phyloP scores from a whole-genome alignment of 2,797 vertebrate species.

The Ambastaia sidthimunki region DNA sequence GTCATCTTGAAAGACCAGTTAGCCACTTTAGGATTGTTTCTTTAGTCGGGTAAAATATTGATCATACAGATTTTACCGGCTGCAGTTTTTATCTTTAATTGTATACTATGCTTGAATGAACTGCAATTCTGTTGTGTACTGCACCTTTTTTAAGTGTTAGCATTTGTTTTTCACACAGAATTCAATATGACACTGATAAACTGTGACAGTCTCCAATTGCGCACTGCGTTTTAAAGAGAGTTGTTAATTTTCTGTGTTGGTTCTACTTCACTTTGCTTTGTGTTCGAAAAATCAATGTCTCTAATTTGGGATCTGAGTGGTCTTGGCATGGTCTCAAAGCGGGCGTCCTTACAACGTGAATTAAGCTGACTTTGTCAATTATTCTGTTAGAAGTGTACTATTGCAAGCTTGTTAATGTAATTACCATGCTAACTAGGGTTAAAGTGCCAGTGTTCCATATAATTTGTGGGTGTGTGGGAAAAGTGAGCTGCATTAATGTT shows the following conservation, averaged over 20 bases:
- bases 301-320: constrained; percentile 56
- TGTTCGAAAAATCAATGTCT: constrained; percentile 48
- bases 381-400: constrained; percentile 53
- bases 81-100: background rate
- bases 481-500: constrained; percentile 51
- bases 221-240: background rate
- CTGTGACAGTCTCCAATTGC: background rate
- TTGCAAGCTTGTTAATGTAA: constrained; percentile 57
- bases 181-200: background rate
- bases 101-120: background rate
- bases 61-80: background rate
- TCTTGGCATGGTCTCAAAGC: constrained; percentile 52
- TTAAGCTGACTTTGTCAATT: constrained; percentile 66
- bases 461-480: constrained; percentile 52
- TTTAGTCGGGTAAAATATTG: constrained; percentile 11
- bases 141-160: background rate
- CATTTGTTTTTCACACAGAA: constrained; percentile 6
- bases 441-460: constrained; percentile 58
- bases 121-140: background rate
- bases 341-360: constrained; percentile 55
- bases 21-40: background rate
- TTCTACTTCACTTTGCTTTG: background rate
- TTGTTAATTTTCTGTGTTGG: background rate
- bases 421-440: constrained; percentile 65
- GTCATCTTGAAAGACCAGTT: background rate